These are phyloP conservation scores for Conus canariensis DNA, from an alignment of 2,888 invertebrate species.

Conservation along the genomic window DNA sequence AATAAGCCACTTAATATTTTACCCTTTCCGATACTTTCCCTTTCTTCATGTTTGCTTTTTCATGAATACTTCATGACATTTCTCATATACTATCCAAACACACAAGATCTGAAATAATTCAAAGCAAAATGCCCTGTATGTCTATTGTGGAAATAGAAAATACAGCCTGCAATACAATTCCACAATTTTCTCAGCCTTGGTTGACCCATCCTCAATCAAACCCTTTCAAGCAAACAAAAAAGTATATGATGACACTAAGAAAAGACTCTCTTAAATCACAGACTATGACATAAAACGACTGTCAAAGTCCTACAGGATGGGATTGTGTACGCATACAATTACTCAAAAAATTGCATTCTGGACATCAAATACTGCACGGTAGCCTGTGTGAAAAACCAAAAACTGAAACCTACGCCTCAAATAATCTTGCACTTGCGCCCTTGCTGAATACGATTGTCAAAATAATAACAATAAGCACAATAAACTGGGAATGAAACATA, in stretches of 20 bases:
- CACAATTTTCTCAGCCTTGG: not conserved
- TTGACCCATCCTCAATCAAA: not conserved
- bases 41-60: no score
- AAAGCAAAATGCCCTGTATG: not conserved
- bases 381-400: not conserved
- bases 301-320: not conserved
- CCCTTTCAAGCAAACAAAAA: not conserved
- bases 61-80: no score
- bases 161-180: not conserved
- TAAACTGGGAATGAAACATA: not conserved
- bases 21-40: no score
- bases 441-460: constrained; percentile 1
- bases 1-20: no score
- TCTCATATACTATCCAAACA: no score
- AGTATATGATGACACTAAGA: not conserved
- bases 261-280: not conserved
- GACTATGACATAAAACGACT: not conserved
- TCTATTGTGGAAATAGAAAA: not conserved
- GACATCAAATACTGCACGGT: not conserved
- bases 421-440: not conserved
- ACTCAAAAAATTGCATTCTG: not conserved
- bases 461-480: not conserved
- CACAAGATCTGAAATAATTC: no score
- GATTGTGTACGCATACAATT: not conserved
- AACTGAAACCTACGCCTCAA: not conserved